phyloP scores from a whole-genome alignment of 2,797 vertebrate genomes.

The Myoxocephalus aenaeus region DNA sequence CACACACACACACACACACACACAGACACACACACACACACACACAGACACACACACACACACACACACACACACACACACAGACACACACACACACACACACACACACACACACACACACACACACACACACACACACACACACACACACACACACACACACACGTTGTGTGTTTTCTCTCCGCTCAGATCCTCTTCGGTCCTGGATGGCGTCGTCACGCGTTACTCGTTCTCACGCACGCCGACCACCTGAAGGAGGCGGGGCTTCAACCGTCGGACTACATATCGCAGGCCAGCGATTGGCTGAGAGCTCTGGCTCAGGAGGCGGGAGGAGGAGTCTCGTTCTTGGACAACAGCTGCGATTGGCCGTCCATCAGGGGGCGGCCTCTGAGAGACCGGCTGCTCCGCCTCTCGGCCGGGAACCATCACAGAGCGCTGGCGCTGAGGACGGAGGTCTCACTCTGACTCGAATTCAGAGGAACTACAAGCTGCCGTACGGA shows the following conservation, averaged over 20 bases:
- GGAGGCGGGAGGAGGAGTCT: conserved; percentile 45
- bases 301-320: conserved; percentile 59
- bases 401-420: conserved; percentile 66
- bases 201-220: conserved; percentile 60
- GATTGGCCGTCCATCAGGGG: conserved; percentile 67
- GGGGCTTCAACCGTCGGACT: conserved; percentile 26
- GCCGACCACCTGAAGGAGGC: conserved; percentile 60
- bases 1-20: conserved; percentile 14
- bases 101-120: not conserved
- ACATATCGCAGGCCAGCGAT: conserved; percentile 42
- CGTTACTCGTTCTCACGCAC: conserved; percentile 68
- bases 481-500: not conserved
- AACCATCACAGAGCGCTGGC: conserved; percentile 63
- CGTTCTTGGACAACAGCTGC: conserved; percentile 69
- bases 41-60: not conserved
- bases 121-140: not conserved
- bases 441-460: conserved; percentile 6
- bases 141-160: not conserved
- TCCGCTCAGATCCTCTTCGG: conserved; percentile 59
- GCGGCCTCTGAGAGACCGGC: conserved; percentile 54
- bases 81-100: not conserved
- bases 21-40: conserved; percentile 5
- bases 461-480: not conserved
- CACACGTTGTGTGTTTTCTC: not conserved
- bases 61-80: not conserved